phyloP scores from a whole-genome alignment of 2,113 vertebrate species.

The Oceanodroma tethys region DNA sequence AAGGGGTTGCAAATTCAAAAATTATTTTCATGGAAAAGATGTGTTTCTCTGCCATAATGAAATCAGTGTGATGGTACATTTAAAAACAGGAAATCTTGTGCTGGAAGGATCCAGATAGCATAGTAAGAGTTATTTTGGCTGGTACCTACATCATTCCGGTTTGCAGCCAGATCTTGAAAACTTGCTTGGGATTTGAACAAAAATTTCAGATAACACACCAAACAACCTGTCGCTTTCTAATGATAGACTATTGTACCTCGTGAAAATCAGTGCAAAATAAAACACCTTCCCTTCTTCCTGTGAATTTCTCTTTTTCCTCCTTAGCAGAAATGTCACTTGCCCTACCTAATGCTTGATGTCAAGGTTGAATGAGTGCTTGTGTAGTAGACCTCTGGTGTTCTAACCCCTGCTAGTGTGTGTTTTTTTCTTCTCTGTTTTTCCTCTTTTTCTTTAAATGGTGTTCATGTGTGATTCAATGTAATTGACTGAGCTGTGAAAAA shows the following conservation, averaged over 20 bases:
- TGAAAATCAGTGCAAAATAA: neutral
- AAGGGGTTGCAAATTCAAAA: neutral
- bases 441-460: neutral
- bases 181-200: neutral
- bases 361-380: neutral
- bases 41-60: neutral
- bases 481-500: neutral
- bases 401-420: neutral
- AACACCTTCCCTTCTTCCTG: neutral
- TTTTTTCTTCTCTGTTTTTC: neutral
- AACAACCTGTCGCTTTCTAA: neutral
- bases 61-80: no score
- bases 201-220: neutral
- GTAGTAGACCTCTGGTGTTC: neutral
- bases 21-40: neutral
- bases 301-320: neutral
- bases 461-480: rapidly evolving
- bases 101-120: neutral
- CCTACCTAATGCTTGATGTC: neutral
- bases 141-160: neutral
- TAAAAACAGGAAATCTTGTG: neutral
- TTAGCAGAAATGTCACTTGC: neutral
- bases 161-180: neutral
- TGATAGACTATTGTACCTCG: neutral
- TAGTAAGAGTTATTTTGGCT: neutral